Evolutionary conservation across 2,113 vertebrate species (phyloP).

Genomic region (Salvator merianae): DNA sequence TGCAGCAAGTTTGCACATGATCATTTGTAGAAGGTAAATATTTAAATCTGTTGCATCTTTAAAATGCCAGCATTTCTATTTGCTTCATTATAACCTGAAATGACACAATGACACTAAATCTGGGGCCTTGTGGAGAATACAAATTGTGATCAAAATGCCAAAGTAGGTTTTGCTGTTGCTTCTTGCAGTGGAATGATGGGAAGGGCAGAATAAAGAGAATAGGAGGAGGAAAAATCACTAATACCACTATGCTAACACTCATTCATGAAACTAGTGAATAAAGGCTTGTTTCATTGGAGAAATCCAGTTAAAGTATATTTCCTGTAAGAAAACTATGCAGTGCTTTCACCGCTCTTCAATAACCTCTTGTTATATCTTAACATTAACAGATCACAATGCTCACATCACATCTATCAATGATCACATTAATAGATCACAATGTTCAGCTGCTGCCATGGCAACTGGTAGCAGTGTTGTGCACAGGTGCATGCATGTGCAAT

Average conservation of each 20-base stretch:
- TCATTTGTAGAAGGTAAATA: not conserved
- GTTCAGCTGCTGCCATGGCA: too few relatives aligned
- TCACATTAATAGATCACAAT: too few relatives aligned
- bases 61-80: not conserved
- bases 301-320: not conserved
- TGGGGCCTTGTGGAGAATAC: not conserved
- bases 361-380: too few relatives aligned
- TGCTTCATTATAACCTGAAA: too few relatives aligned
- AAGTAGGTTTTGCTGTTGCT: not conserved
- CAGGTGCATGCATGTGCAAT: too few relatives aligned
- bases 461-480: too few relatives aligned
- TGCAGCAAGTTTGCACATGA: not conserved
- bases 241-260: not conserved
- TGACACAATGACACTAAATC: not conserved
- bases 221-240: too few relatives aligned
- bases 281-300: not conserved
- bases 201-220: not conserved
- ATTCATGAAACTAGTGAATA: not conserved
- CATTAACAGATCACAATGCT: too few relatives aligned
- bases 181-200: not conserved
- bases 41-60: too few relatives aligned
- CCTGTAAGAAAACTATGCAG: too few relatives aligned
- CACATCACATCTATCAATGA: too few relatives aligned
- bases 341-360: too few relatives aligned
- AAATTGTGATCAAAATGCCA: not conserved